Evolutionary conservation across 2,113 vertebrate species (phyloP), one percentile per base, ranked within the genome.

Genomic region (Erpornis zantholeuca): DNA sequence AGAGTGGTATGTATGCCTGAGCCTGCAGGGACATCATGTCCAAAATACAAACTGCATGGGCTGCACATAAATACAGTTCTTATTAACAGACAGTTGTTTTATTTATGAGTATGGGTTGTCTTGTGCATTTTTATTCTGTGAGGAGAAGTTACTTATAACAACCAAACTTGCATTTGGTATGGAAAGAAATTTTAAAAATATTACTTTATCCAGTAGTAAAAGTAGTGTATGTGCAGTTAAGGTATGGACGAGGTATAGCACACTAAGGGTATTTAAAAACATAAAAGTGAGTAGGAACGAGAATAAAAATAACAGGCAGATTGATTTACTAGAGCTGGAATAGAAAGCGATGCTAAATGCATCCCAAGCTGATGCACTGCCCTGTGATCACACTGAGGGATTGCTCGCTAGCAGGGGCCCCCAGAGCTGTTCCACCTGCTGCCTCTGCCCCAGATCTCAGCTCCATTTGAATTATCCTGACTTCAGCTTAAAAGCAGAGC

Each of bases 391-490:
- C 1, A 4, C 50, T 42, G 76, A 69, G 63, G 42, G 21, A 28
- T 31, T 70, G 5, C 3, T 68, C 0, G 0, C 50, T 76, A 45
- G 6, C 23, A 72, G n/a, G 1, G 0, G 14, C 14, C 11, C 31
- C 27, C n/a, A 33, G 33, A 45, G 9, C 13, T 96, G 22, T 35
- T 88, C 77, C 29, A 12, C 22, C 71, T 86, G 22, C 71, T 88
- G 35, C 49, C 44, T 56, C 35, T 75, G 40, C 42, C 59, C 53
- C 38, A n/a, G 9, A 20, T 57, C 59, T 71, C 2, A 8, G 17
- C 28, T 83, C 71, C 28, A 6, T 38, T 80, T 7, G 6, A 47
- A 44, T 73, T 78, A 49, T 59, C 29, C 68, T 76, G 42, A 36
- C 56, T 53, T 52, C 0, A 1, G 3, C 27, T 86, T 40, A 71